These are phyloP conservation scores for Dallia pectoralis DNA, from an alignment of 2,797 vertebrate genomes.

Conservation along the genomic window DNA sequence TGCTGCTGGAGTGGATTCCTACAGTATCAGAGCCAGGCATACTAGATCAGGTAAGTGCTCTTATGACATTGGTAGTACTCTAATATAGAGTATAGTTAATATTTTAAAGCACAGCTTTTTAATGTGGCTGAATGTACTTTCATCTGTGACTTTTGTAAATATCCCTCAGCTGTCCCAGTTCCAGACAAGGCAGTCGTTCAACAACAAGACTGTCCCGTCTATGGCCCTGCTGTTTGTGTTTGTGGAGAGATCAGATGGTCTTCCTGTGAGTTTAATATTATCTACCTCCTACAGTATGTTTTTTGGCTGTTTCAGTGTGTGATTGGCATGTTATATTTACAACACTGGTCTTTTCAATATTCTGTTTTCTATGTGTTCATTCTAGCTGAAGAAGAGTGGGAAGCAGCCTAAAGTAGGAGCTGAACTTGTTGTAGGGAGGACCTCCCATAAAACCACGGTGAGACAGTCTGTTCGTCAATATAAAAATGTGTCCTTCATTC, in stretches of 20 bases:
- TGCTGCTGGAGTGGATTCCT: slow-evolving; percentile 83
- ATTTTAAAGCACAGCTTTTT: not conserved
- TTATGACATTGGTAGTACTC: not conserved
- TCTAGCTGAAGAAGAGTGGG: slow-evolving; percentile 84
- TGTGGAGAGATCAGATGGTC: slow-evolving; percentile 78
- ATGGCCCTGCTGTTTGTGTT: slow-evolving; percentile 83
- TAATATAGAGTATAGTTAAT: not conserved
- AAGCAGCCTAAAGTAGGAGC: slow-evolving; percentile 83
- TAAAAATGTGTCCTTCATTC: not conserved
- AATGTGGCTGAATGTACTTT: not conserved
- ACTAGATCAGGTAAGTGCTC: slow-evolving; percentile 80
- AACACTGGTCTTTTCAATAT: not conserved
- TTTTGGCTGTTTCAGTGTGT: not conserved
- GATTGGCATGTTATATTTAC: not conserved
- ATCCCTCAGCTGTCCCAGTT: slow-evolving; percentile 79
- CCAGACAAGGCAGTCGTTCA: slow-evolving; percentile 78
- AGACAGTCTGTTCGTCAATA: slow-evolving; percentile 30
- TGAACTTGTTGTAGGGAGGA: slow-evolving; percentile 71
- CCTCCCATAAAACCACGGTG: slow-evolving; percentile 84
- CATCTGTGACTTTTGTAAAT: slow-evolving; percentile 9
- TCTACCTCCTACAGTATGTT: not conserved
- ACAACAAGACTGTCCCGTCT: slow-evolving; percentile 79
- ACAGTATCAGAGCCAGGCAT: slow-evolving; percentile 67
- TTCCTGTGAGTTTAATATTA: slow-evolving; percentile 77
- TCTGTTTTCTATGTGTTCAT: slow-evolving; percentile 9